These are phyloP conservation scores for Gallinago stenura DNA, from an alignment of 2,797 vertebrate genomes.

Conservation along the genomic window DNA sequence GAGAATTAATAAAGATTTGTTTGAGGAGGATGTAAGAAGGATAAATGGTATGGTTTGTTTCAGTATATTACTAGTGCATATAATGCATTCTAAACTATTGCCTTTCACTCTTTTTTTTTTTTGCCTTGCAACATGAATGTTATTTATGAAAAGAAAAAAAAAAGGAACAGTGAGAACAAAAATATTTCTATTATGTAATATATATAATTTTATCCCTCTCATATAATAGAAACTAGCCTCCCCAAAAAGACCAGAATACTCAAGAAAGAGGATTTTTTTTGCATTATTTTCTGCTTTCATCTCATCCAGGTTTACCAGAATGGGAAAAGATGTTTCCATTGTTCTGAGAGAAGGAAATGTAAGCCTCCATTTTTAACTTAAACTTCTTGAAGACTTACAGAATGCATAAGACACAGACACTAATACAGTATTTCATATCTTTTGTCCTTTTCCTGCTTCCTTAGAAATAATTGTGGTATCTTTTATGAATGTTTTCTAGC, in stretches of 20 bases:
- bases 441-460: not conserved
- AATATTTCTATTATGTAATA: not conserved
- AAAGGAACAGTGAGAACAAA: not conserved
- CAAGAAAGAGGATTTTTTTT: not conserved
- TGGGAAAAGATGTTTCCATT: not conserved
- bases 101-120: not conserved
- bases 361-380: not conserved
- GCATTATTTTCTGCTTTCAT: not conserved
- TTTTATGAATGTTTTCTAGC: not conserved
- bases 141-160: not conserved
- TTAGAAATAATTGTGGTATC: not conserved
- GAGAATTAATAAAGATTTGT: conserved; percentile 66
- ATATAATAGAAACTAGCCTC: not conserved
- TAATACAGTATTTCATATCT: not conserved
- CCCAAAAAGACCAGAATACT: not conserved
- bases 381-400: not conserved
- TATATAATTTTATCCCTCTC: not conserved
- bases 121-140: not conserved
- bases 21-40: conserved; percentile 31
- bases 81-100: not conserved
- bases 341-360: not conserved
- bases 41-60: conserved; percentile 4
- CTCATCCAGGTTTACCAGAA: not conserved
- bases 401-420: not conserved
- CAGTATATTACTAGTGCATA: not conserved